phyloP scores from a whole-genome alignment of 2,888 invertebrate species.

The Leucozona laternaria region DNA sequence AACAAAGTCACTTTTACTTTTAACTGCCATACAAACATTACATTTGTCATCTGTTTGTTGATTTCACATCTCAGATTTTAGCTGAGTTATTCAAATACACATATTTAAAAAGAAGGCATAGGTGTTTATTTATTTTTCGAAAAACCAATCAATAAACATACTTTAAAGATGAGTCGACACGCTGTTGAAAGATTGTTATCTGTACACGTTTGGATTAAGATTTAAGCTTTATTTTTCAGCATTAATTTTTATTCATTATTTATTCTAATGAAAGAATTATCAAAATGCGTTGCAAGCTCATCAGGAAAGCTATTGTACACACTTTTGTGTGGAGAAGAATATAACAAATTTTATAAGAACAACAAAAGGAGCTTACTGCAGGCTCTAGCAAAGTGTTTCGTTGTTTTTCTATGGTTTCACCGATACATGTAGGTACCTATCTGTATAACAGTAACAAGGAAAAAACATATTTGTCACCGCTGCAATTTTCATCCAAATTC shows the following conservation, averaged over 20 bases:
- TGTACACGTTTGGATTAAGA: background rate
- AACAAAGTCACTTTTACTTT: conserved; percentile 35
- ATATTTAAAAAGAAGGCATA: conserved; percentile 45
- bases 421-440: no score
- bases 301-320: background rate
- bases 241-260: no score
- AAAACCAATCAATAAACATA: background rate
- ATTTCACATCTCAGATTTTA: conserved; percentile 21
- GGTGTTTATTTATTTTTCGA: conserved; percentile 2
- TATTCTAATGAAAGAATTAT: background rate
- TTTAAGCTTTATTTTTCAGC: no score
- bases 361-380: background rate
- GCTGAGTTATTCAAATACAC: conserved; percentile 34
- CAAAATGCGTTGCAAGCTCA: background rate
- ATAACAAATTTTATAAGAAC: background rate
- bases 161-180: background rate
- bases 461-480: no score
- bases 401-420: no score
- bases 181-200: background rate
- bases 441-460: no score
- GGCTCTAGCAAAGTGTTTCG: no score
- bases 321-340: background rate
- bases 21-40: background rate
- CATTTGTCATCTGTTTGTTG: conserved; percentile 16
- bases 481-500: no score